Conservation (phyloP, 1,140 invertebrate species). For the Drosophila pallidifrons region DNA sequence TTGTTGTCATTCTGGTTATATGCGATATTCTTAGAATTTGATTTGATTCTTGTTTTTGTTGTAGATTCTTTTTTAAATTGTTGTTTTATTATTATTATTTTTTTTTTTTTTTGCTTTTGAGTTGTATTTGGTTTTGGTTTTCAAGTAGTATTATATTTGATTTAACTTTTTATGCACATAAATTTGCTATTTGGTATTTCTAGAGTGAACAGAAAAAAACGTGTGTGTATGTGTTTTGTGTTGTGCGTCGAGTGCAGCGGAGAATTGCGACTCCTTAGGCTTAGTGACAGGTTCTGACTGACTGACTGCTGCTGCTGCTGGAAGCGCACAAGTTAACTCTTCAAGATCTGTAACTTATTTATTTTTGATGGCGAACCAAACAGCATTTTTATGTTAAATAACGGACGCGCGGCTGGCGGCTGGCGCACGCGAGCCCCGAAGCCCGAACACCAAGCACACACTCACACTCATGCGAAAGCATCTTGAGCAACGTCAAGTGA, state of each 20-base stretch:
- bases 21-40: conserved; percentile 1
- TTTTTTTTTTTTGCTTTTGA: background rate
- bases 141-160: too few relatives aligned
- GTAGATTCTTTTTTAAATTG: background rate
- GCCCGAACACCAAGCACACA: conserved; percentile 29
- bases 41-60: background rate
- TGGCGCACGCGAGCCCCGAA: background rate
- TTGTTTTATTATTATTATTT: conserved; percentile 1
- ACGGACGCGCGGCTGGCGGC: background rate
- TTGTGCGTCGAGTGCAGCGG: background rate
- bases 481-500: conserved; percentile 25
- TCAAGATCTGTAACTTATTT: conserved; percentile 57
- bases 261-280: background rate
- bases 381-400: conserved; percentile 39
- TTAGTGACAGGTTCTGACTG: background rate
- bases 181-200: too few relatives aligned
- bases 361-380: conserved; percentile 31
- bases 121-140: background rate
- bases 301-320: conserved; percentile 3
- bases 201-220: background rate
- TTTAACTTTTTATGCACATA: too few relatives aligned
- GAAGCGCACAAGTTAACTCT: conserved; percentile 48
- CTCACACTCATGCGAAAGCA: conserved; percentile 9
- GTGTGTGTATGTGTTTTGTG: background rate
- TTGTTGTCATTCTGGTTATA: conserved; percentile 11